Evolutionary conservation across 2,888 invertebrate genomes (phyloP).

Genomic region (Mermis nigrescens): DNA sequence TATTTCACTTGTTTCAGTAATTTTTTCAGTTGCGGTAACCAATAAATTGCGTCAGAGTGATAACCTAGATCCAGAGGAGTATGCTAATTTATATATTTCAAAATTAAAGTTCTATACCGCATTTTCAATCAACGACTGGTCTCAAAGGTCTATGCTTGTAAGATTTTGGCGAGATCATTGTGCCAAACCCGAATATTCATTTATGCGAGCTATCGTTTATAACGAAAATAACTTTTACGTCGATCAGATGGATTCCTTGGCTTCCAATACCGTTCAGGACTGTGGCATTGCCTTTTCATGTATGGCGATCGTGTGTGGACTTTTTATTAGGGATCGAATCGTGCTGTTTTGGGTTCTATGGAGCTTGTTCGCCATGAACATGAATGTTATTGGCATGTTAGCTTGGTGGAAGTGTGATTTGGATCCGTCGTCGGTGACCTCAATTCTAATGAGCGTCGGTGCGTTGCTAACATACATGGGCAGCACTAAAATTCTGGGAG

Average conservation of each 20-base stretch:
- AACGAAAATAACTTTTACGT: conserved; percentile 31
- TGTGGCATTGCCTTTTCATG: conserved; percentile 29
- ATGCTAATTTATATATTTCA: too few relatives aligned
- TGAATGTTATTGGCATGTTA: conserved; percentile 26
- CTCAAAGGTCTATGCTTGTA: conserved; percentile 23
- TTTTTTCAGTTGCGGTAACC: too few relatives aligned
- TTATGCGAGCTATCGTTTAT: conserved; percentile 28
- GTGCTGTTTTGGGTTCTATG: conserved; percentile 29
- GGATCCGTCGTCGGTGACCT: conserved; percentile 29
- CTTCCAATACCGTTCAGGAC: conserved; percentile 25
- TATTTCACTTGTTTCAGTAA: too few relatives aligned
- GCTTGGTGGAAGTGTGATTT: conserved; percentile 30
- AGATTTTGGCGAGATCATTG: conserved; percentile 29
- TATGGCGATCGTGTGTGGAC: conserved; percentile 23
- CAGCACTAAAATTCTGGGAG: too few relatives aligned
- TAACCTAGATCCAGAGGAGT: too few relatives aligned
- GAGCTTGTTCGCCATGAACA: conserved; percentile 24
- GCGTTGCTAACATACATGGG: too few relatives aligned
- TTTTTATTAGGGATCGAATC: conserved; percentile 27
- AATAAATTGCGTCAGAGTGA: too few relatives aligned
- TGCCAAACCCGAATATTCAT: conserved; percentile 19
- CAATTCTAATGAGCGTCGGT: conserved; percentile 31
- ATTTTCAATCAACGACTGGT: conserved; percentile 22
- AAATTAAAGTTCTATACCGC: conserved; percentile 24
- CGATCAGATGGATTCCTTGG: conserved; percentile 26